phyloP scores from a whole-genome alignment of 2,797 vertebrate genomes.

The Atherinosoma microstoma region DNA sequence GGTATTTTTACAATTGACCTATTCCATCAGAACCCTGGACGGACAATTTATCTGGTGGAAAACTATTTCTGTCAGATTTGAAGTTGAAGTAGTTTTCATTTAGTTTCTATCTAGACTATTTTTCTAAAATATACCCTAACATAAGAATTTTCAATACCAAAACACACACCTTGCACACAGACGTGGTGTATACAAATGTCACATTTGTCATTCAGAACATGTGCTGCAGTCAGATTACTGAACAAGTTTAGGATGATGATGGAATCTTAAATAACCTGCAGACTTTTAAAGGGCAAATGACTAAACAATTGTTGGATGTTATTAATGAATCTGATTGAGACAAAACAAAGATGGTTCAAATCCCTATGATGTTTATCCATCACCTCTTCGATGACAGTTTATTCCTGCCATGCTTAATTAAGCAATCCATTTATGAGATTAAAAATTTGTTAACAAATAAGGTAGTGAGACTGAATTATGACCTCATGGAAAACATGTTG shows the following conservation, averaged over 20 bases:
- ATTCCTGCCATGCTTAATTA: neutral
- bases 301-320: slow-evolving; percentile 19
- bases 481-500: too few relatives aligned
- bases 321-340: slow-evolving; percentile 14
- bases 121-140: too few relatives aligned
- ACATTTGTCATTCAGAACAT: slow-evolving; percentile 38
- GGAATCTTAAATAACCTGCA: slow-evolving; percentile 34
- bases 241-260: slow-evolving; percentile 20
- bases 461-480: neutral
- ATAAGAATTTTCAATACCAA: too few relatives aligned
- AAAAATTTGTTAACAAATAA: slow-evolving; percentile 26
- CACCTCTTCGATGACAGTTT: neutral
- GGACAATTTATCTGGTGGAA: too few relatives aligned
- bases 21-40: too few relatives aligned
- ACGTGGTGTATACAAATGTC: too few relatives aligned
- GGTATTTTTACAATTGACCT: too few relatives aligned
- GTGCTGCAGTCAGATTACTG: slow-evolving; percentile 36
- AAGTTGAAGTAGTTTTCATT: too few relatives aligned
- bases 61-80: too few relatives aligned
- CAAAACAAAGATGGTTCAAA: neutral
- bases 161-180: too few relatives aligned
- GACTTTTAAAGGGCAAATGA: slow-evolving; percentile 15
- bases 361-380: slow-evolving; percentile 25
- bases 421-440: slow-evolving; percentile 9
- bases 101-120: too few relatives aligned